Percentiles rank a stretch among this genome's conserved stretches.
phyloP scores from a whole-genome alignment of 2,797 vertebrate species.

The Scyliorhinus canicula region DNA sequence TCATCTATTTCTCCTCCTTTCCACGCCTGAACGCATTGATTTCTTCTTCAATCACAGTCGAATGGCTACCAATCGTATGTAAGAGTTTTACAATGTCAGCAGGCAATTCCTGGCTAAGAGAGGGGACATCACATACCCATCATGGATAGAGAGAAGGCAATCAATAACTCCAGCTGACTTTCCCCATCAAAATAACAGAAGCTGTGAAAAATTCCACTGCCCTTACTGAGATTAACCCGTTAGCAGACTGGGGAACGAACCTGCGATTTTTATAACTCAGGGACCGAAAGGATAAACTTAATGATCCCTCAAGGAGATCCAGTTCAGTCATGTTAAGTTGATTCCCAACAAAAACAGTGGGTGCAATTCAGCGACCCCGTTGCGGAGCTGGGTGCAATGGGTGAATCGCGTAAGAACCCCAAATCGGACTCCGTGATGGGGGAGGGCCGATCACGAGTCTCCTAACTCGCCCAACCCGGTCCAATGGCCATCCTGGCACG shows the following conservation, averaged over 20 bases:
- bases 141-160: neutral
- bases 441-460: too few species aligned
- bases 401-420: too few species aligned
- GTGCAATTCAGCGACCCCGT: too few species aligned
- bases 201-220: neutral
- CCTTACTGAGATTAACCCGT: neutral
- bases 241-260: neutral
- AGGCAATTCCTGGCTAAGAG: neutral
- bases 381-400: too few species aligned
- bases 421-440: too few species aligned
- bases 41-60: neutral
- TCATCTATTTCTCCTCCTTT: neutral
- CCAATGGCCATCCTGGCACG: too few species aligned
- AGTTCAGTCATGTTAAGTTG: neutral
- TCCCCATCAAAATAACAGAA: neutral
- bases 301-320: neutral
- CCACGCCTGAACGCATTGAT: neutral
- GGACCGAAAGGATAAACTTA: neutral
- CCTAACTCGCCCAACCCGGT: too few species aligned
- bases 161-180: neutral
- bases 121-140: neutral
- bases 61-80: neutral
- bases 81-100: neutral
- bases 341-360: neutral
- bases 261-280: neutral